Evolutionary conservation across 2,888 invertebrate genomes (phyloP), one percentile per base, ranked within the genome.

Genomic region (Drosophila quinaria): DNA sequence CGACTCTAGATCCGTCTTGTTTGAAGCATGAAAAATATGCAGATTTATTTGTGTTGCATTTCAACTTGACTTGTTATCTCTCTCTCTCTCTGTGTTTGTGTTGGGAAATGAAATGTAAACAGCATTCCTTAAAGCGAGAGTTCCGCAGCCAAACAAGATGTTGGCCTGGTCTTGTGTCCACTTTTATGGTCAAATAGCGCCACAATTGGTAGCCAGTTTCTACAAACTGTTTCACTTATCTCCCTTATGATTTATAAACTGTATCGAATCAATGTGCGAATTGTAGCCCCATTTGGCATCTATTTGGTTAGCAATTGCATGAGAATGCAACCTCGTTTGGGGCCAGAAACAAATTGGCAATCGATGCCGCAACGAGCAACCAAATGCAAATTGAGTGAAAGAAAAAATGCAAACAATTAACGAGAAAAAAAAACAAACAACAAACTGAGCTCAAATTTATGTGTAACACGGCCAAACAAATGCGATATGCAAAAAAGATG

Each of bases 41-140:
- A 83, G 80, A 86, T 87, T 87, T 86, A 83, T 87, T 82, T 87
- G 79, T 87, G 81, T 82, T 87, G 76, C 86, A 87, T 74, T 85
- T 85, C 62, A 31, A 22, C 51, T 63, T 63, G 55, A 31, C 69
- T 74, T 76, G 79, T 79, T 81, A 74, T 83, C 79, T 84, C 72
- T 78, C 60, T 72, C 22, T 47, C 39, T 31, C 13, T 65, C 44
- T 25, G 51, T 49, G 44, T 72, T 78, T 78, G 22, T 22, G 15
- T 33, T 54, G 33, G 47, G 47, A 29, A 29, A 29, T 29, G 22
- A 15, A 33, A 10, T 56, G 69, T 58, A 52, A 80, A 65, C 87
- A 69, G 59, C 87, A 85, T 85, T 87, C 87, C 84, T 76, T 60
- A 29, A 60, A 60, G 67, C 81, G 74, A 82, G 68, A 76, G 56